Percentiles rank a stretch among this genome's conserved stretches.
phyloP scores from a whole-genome alignment of 2,113 vertebrate genomes.

The Alosa alosa region DNA sequence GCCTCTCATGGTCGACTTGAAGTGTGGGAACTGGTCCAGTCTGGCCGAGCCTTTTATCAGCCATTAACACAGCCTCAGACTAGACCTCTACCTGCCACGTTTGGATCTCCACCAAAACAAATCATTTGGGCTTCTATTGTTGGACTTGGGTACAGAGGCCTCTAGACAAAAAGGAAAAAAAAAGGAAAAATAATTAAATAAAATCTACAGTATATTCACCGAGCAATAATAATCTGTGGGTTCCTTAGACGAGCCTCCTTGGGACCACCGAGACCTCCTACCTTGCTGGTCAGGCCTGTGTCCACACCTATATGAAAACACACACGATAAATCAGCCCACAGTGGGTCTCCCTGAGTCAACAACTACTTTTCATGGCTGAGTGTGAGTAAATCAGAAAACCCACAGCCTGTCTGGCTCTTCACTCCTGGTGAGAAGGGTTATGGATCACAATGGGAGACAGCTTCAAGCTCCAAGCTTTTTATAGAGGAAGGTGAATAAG shows the following conservation, averaged over 20 bases:
- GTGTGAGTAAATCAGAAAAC: slow-evolving; percentile 21
- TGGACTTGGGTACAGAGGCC: slow-evolving; percentile 29
- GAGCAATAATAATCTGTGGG: slow-evolving; percentile 33
- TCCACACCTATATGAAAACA: slow-evolving; percentile 10
- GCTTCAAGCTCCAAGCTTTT: background rate
- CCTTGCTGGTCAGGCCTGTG: slow-evolving; percentile 3
- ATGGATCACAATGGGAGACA: slow-evolving; percentile 10
- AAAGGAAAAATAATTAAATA: slow-evolving; percentile 7
- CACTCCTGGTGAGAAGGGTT: slow-evolving; percentile 7
- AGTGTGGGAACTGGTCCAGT: slow-evolving; percentile 28
- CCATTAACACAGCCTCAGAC: slow-evolving; percentile 28
- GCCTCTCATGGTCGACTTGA: slow-evolving; percentile 34
- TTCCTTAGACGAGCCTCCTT: slow-evolving; percentile 15
- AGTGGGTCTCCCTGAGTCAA: slow-evolving; percentile 21
- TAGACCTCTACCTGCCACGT: slow-evolving; percentile 29
- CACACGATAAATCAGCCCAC: slow-evolving; percentile 28
- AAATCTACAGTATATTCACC: background rate
- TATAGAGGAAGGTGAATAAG: background rate
- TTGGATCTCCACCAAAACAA: slow-evolving; percentile 43
- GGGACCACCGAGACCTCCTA: background rate
- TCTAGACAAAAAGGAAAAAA: slow-evolving; percentile 34
- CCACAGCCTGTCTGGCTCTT: background rate
- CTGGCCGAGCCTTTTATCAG: slow-evolving; percentile 30
- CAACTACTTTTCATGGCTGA: slow-evolving; percentile 28
- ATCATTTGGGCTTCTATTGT: slow-evolving; percentile 32